Evolutionary conservation across 2,797 vertebrate genomes (phyloP), one percentile per base, ranked within the genome.

Genomic region (Atherinosoma microstoma): DNA sequence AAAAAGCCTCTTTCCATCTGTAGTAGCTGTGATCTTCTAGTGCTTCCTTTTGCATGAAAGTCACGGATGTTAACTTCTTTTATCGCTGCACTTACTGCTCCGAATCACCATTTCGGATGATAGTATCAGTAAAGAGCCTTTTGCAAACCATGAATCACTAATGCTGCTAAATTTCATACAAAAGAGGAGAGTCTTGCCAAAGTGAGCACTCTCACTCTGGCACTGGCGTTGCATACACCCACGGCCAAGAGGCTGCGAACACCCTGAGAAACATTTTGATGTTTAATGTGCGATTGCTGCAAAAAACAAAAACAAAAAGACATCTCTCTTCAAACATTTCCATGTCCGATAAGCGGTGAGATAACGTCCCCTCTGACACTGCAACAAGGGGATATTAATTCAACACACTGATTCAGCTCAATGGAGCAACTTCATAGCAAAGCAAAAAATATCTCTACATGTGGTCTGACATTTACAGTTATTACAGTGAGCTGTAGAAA

Each of bases 271-370:
- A 84, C 70, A 60, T 63, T 79, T 53, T 38, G 45, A 68, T 71
- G 42, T 86, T 87, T 85, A 85, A 79, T 82, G 70, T 82, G 68
- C 67, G 58, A 73, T 73, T 67, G 61, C 67, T 80, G 78, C 77
- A 65, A 80, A 86, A 27, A 86, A 84, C 76, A 68, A 80, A 87
- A 85, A 84, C 73, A 45, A 66, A 73, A 67, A 62, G 70, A 76
- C 59, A 67, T 35, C 83, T 86, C 76, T 82, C 73, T 77, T 90
- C 45, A 87, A 73, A 81, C 78, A 87, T 89, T 88, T 83, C 70
- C 64, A 36, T 73, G 79, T 78, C 13, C 10, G 12, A 75, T 67
- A 87, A 70, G 22, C 56, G 29, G 72, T 2, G 38, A 51, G 29
- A 83, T 75, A 57, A 36, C 15, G 45, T 58, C 27, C 27, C 70